These are phyloP conservation scores for Pristionchus exspectatus DNA, from an alignment of 2,888 invertebrate species.

Conservation along the genomic window DNA sequence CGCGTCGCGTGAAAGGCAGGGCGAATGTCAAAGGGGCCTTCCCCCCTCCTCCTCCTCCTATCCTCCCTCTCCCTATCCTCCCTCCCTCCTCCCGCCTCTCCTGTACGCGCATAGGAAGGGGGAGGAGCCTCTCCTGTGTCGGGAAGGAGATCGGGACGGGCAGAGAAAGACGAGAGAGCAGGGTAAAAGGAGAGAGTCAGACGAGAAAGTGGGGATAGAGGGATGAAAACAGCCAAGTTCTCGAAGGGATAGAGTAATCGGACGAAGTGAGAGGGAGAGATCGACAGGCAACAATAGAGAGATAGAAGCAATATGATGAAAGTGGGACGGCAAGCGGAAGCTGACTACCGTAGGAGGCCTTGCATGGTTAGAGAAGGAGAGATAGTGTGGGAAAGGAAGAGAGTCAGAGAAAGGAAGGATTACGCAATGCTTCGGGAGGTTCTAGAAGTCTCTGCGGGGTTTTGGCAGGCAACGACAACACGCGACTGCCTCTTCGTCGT, in stretches of 20 bases:
- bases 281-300: slow-evolving; percentile 29
- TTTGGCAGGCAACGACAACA: neutral
- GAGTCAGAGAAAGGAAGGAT: neutral
- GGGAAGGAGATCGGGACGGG: neutral
- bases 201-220: neutral
- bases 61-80: neutral
- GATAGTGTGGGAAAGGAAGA: neutral
- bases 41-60: slow-evolving; percentile 12
- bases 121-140: slow-evolving; percentile 23
- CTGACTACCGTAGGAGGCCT: neutral
- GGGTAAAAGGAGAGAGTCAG: slow-evolving; percentile 17
- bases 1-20: slow-evolving; percentile 28
- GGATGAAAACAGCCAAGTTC: slow-evolving; percentile 47
- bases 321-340: neutral
- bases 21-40: slow-evolving; percentile 36
- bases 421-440: neutral
- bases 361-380: neutral
- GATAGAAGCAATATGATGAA: slow-evolving; percentile 41
- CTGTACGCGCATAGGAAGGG: slow-evolving; percentile 10
- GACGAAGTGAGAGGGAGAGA: neutral
- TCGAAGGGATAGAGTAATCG: slow-evolving; percentile 47
- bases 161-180: neutral
- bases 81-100: neutral
- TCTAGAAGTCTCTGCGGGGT: slow-evolving; percentile 1
- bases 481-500: neutral